phyloP scores from a whole-genome alignment of 1,140 invertebrate genomes.

The Homalodisca vitripennis region DNA sequence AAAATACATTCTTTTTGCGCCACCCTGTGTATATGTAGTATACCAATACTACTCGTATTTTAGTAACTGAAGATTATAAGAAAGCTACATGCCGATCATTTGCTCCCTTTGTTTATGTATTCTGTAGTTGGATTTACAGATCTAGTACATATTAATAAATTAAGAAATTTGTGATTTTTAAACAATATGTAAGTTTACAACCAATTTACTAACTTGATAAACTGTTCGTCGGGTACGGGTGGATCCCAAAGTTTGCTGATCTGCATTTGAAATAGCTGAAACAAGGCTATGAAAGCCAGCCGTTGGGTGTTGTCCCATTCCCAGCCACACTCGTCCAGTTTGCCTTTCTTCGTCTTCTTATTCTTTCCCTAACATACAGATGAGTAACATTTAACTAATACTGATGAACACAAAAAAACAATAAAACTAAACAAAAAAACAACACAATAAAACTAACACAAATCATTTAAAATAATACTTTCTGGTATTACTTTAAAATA shows the following conservation, averaged over 20 bases:
- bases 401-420: not conserved
- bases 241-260: conserved; percentile 76
- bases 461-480: no score
- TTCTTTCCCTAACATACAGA: conserved; percentile 36
- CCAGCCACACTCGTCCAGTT: conserved; percentile 46
- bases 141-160: not conserved
- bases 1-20: no score
- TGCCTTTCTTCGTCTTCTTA: conserved; percentile 44
- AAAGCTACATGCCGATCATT: not conserved
- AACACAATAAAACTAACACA: not conserved
- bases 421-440: not conserved
- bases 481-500: no score
- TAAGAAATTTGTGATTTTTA: not conserved
- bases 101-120: not conserved
- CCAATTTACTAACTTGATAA: conserved; percentile 66
- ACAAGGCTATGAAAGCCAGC: conserved; percentile 63
- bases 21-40: not conserved
- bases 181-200: not conserved
- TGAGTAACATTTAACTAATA: not conserved
- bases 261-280: conserved; percentile 63
- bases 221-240: conserved; percentile 77
- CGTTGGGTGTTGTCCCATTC: conserved; percentile 60
- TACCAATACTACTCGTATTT: not conserved
- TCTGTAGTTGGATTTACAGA: not conserved
- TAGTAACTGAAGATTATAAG: not conserved